Percentiles rank a stretch among this genome's conserved stretches.
Conservation (phyloP, 2,797 vertebrate species). For the Brotula barbata region DNA sequence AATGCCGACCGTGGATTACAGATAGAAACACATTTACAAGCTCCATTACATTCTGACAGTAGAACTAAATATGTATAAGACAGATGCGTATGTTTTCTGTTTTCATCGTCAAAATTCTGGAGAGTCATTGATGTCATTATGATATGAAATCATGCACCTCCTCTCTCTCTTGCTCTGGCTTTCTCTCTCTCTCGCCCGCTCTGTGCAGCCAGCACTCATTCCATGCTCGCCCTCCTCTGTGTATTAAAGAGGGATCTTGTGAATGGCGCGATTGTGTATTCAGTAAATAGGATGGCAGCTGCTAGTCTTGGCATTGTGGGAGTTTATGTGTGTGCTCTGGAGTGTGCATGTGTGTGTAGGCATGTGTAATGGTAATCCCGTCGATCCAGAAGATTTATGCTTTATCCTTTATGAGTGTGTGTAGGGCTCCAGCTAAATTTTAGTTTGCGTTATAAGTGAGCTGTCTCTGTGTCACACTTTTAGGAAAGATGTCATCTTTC, state of each 20-base stretch:
- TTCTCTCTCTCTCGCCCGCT: conserved; percentile 20
- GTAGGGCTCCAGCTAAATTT: conserved; percentile 43
- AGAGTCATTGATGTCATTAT: no score
- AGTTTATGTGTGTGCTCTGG: conserved; percentile 41
- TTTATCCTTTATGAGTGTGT: conserved; percentile 62
- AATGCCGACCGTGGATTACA: no score
- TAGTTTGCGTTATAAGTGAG: no score
- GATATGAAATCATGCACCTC: no score
- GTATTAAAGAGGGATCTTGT: conserved; percentile 60
- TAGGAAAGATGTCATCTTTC: conserved; percentile 40
- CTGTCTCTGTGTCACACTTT: conserved; percentile 57
- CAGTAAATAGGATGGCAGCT: conserved; percentile 60
- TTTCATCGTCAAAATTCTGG: no score
- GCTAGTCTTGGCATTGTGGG: conserved; percentile 36
- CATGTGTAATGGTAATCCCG: conserved; percentile 63
- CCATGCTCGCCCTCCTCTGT: conserved; percentile 50
- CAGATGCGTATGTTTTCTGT: no score
- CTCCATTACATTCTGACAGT: no score
- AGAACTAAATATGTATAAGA: no score
- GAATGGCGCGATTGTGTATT: conserved; percentile 70
- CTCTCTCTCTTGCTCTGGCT: no score
- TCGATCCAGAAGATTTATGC: conserved; percentile 64
- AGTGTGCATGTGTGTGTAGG: conserved; percentile 51
- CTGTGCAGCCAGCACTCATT: conserved; percentile 29
- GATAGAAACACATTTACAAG: no score